Evolutionary conservation across 1,140 invertebrate species (phyloP).

Genomic region (Hycleus cichorii): DNA sequence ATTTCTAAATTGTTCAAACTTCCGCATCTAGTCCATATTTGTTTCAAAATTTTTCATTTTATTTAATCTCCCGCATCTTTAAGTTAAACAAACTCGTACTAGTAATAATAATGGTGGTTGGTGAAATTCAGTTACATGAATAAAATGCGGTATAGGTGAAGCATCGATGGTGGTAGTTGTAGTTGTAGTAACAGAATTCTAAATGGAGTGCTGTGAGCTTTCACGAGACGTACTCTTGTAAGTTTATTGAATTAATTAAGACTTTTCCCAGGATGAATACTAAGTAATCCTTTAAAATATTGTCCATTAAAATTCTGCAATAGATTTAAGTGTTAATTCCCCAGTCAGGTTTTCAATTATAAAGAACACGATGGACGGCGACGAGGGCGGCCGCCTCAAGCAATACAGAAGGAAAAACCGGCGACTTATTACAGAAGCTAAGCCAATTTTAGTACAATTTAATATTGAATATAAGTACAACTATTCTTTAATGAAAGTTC

Average conservation of each 20-base stretch:
- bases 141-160: too few relatives aligned
- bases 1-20: too few relatives aligned
- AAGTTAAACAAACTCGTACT: too few relatives aligned
- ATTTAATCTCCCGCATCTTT: too few relatives aligned
- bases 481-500: too few relatives aligned
- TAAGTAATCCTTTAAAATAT: slow-evolving; percentile 24
- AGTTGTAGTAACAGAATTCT: not conserved
- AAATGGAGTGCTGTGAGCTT: slow-evolving; percentile 5
- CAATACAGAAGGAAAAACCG: slow-evolving; percentile 15
- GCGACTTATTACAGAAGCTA: slow-evolving; percentile 13
- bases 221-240: slow-evolving; percentile 4
- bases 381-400: slow-evolving; percentile 7
- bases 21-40: too few relatives aligned
- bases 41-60: too few relatives aligned
- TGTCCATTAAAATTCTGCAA: slow-evolving; percentile 28
- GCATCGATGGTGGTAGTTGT: too few relatives aligned
- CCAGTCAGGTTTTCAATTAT: slow-evolving; percentile 23
- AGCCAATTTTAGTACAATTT: not conserved
- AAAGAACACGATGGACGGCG: slow-evolving; percentile 17
- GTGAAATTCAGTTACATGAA: too few relatives aligned
- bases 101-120: too few relatives aligned
- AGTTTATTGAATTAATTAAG: slow-evolving; percentile 26
- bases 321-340: slow-evolving; percentile 27
- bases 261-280: slow-evolving; percentile 20
- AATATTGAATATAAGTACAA: too few relatives aligned